phyloP scores from a whole-genome alignment of 2,797 vertebrate species.

The Odontamblyopus rebecca region DNA sequence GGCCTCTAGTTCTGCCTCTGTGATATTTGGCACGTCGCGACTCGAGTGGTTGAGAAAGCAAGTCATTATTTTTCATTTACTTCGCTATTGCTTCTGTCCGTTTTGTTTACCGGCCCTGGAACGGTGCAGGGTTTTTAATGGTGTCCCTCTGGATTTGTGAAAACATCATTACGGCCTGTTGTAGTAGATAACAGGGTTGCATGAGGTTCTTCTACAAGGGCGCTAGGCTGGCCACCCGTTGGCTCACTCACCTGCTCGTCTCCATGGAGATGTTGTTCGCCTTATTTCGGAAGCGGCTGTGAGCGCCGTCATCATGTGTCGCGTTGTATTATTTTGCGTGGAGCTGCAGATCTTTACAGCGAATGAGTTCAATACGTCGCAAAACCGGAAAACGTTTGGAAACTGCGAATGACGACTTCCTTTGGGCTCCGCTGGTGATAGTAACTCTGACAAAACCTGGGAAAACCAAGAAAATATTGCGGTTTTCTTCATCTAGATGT shows the following conservation, averaged over 20 bases:
- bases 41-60: neutral
- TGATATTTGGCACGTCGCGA: neutral
- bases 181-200: neutral
- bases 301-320: too few species aligned
- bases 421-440: too few species aligned
- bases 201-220: neutral
- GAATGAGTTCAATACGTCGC: too few species aligned
- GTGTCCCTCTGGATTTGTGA: neutral
- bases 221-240: neutral
- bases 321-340: too few species aligned
- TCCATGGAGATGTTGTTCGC: too few species aligned
- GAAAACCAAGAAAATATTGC: too few species aligned
- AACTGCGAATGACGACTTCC: too few species aligned
- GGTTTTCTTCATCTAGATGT: too few species aligned
- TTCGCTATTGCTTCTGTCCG: neutral
- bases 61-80: constrained; percentile 1
- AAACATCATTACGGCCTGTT: neutral
- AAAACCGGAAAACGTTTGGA: too few species aligned
- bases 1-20: neutral
- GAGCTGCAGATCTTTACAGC: too few species aligned
- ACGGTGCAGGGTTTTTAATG: neutral
- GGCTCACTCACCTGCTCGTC: neutral
- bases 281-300: too few species aligned
- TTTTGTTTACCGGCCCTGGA: neutral
- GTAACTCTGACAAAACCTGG: too few species aligned